Base-by-base conservation (phyloP, 2,888 invertebrate genomes). In the Gastracanthus pulcherrimus region DNA sequence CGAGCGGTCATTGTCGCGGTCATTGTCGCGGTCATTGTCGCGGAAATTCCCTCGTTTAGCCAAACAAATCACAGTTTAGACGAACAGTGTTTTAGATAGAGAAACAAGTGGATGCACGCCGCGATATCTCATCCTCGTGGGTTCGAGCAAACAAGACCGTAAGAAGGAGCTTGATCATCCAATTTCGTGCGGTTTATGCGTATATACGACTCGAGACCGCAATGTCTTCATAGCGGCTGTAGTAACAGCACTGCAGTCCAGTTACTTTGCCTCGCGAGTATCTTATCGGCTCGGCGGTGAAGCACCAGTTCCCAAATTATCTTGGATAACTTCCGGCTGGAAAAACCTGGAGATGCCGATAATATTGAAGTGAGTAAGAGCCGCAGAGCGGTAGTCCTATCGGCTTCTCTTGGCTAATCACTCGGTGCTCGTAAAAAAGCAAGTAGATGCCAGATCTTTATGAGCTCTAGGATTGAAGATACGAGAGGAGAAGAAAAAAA, bases 171-270 rank as follows among this genome's bases (percentile, higher is more conserved):
- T 45, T n/a, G 45, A 45, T 45, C 45, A n/a, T 16, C 34, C 6
- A 23, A 74, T n/a, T n/a, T n/a, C n/a, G n/a, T 23, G 71, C 23
- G 71, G 58, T 51, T 71, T 11, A 34, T 45, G 16, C 3, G 51
- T 16, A 13, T 9, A 5, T 26, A 13, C 26, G 26, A 7, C 36
- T 13, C 41, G 58, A n/a, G 23, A 58, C 67, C 58, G 31, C 58
- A 41, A 69, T 45, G 45, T 76, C 60, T 69, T 58, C 76, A 45
- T 76, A 31, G 5, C 29, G n/a, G n/a, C 0, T 41, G 13, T 7
- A 26, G 13, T 58, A 9, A 19, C 36, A 19, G 71, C 29, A n/a
- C 7, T n/a, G 9, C 55, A 48, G 48, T 70, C 70, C 55, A 51
- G 70, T 62, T 72, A 72, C 45, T 58, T 31, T 48, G 45, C 34